Evolutionary conservation across 2,888 invertebrate genomes (phyloP), one percentile per base, ranked within the genome.

Genomic region (Sarcophaga subvicina): DNA sequence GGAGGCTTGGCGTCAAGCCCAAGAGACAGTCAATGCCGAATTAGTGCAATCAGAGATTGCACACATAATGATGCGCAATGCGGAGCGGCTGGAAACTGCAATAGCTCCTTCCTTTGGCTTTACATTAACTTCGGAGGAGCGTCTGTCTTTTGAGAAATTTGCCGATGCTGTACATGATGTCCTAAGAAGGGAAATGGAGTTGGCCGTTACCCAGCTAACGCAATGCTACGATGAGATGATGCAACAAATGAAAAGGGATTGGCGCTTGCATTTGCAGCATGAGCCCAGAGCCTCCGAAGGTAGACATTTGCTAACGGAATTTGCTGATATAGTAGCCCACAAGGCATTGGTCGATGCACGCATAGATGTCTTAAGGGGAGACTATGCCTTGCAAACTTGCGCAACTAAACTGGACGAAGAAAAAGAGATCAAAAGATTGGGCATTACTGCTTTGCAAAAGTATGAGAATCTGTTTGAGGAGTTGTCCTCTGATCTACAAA

Each of bases 301-400:
- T 1, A 92, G 94, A 22, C 94, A 93, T 75, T 90, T 96, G 54
- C 91, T 96, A 81, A 94, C 94, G 66, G 96, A 96, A 91, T 96
- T 96, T 90, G 96, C 96, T 17, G 96, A 96, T 90, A 94, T 96
- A 79, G 94, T 96, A 71, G 96, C 96, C 49, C 96, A 96, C 89
- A 96, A 96, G 92, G 96, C 96, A 63, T 93, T 97, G 83, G 95
- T 97, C 79, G 96, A 97, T 93, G 96, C 97, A 79, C 95, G 96
- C 90, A 95, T 97, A 89, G 95, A 95, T 72, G 95, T 96, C 73
- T 94, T 96, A 71, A 95, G 95, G 89, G 95, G 95, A 83, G 89
- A 89, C 20, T 89, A 89, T 62, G 86, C 87, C 11, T 69, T 75
- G 3, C 84, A 86, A 14, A 22, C 64, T 6, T 37, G 8, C 2